Evolutionary conservation across 1,140 invertebrate genomes (phyloP).

Genomic region (Achroia grisella): DNA sequence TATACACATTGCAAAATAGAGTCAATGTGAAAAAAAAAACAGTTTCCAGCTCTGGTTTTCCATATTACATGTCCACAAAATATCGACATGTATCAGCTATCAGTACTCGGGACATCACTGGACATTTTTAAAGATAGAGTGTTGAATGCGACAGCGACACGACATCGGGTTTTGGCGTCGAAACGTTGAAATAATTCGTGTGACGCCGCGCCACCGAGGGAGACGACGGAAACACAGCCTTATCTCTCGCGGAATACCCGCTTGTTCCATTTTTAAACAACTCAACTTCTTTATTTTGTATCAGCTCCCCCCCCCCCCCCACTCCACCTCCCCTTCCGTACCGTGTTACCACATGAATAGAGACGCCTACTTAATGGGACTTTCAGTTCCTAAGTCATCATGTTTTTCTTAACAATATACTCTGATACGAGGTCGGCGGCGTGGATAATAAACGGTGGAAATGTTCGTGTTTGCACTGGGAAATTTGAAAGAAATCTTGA

Average conservation of each 20-base stretch:
- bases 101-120: constrained; percentile 34
- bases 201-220: constrained; percentile 27
- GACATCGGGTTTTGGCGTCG: constrained; percentile 59
- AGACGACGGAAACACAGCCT: constrained; percentile 65
- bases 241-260: constrained; percentile 63
- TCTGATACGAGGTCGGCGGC: constrained; percentile 50
- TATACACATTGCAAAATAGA: no score
- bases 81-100: constrained; percentile 27
- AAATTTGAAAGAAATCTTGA: constrained; percentile 38
- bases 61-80: not conserved
- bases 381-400: constrained; percentile 71
- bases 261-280: constrained; percentile 73
- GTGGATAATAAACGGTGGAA: constrained; percentile 63
- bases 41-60: no score
- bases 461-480: constrained; percentile 35
- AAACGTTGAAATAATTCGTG: constrained; percentile 67
- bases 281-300: constrained; percentile 64
- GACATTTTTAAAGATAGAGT: constrained; percentile 66
- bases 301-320: constrained; percentile 28
- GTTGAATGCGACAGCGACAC: constrained; percentile 63
- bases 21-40: no score
- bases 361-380: constrained; percentile 65
- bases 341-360: constrained; percentile 62
- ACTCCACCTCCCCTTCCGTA: constrained; percentile 24
- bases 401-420: constrained; percentile 65